phyloP scores from a whole-genome alignment of 2,113 vertebrate genomes.

The Pedionomus torquatus region DNA sequence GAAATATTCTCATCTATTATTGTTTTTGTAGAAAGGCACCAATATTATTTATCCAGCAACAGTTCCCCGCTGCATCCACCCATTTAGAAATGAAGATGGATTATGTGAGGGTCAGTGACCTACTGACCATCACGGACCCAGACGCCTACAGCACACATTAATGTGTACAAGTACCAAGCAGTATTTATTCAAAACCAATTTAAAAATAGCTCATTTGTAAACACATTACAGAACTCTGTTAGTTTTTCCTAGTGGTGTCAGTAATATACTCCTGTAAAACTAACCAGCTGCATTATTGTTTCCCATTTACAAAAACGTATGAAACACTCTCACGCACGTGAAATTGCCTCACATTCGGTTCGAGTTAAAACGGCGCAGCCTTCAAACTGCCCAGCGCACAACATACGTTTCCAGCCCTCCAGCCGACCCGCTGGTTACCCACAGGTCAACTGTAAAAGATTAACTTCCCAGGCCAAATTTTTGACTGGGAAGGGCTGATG shows the following conservation, averaged over 20 bases:
- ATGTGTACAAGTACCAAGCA: slow-evolving; percentile 30
- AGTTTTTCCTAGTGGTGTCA: slow-evolving; percentile 62
- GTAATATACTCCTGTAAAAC: slow-evolving; percentile 36
- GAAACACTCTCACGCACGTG: background rate
- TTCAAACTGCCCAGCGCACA: background rate
- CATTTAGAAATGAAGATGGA: slow-evolving; percentile 10
- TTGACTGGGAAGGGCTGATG: background rate
- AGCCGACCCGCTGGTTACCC: background rate
- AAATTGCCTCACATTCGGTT: background rate
- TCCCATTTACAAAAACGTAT: background rate
- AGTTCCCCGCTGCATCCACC: background rate
- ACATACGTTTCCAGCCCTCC: background rate
- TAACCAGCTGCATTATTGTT: slow-evolving; percentile 5
- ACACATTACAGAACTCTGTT: slow-evolving; percentile 56
- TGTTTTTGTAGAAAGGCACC: slow-evolving; percentile 40
- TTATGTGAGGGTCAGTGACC: background rate
- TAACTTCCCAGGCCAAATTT: background rate
- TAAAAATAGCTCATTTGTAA: slow-evolving; percentile 58
- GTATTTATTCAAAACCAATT: slow-evolving; percentile 19
- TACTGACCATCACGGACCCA: background rate
- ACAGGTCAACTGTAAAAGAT: background rate
- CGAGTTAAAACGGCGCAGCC: background rate
- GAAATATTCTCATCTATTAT: slow-evolving; percentile 3
- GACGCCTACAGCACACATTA: background rate
- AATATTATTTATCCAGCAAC: background rate